Conservation (phyloP, 2,113 vertebrate species). For the Saguinus imperator region DNA sequence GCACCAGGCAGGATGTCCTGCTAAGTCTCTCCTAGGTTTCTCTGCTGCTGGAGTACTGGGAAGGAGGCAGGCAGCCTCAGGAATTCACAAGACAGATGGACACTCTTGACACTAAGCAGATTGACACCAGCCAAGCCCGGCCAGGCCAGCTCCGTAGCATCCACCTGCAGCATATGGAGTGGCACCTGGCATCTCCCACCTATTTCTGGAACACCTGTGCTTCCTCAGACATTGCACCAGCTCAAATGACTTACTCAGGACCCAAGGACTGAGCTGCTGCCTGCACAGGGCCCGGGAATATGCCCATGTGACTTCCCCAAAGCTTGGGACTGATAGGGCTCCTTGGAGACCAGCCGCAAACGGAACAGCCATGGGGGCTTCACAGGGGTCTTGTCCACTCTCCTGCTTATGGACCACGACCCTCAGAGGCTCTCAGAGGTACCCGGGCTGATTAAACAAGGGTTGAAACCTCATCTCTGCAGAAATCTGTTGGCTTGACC, state of each 20-base stretch:
- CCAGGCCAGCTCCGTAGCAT: fast-evolving
- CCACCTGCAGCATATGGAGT: neutral
- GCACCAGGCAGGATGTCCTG: fast-evolving
- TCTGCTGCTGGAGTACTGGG: neutral
- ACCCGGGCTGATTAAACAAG: neutral
- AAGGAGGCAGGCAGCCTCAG: neutral
- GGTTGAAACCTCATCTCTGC: neutral
- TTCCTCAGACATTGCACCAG: neutral
- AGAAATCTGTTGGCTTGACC: neutral
- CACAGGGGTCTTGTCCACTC: fast-evolving
- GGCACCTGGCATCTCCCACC: neutral
- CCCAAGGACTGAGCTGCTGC: too few species aligned
- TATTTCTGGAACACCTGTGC: neutral
- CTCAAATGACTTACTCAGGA: fast-evolving
- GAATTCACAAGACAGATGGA: neutral
- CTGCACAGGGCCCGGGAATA: too few species aligned
- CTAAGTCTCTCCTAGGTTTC: neutral
- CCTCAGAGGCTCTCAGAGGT: neutral
- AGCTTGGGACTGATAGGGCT: neutral
- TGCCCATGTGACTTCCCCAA: fast-evolving
- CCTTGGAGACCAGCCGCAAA: neutral
- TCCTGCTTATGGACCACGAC: fast-evolving
- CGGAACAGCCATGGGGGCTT: neutral
- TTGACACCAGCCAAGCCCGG: fast-evolving
- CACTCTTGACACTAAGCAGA: neutral